phyloP scores from a whole-genome alignment of 64 coral and sea anemone species.

The Pachyseris speciosa region DNA sequence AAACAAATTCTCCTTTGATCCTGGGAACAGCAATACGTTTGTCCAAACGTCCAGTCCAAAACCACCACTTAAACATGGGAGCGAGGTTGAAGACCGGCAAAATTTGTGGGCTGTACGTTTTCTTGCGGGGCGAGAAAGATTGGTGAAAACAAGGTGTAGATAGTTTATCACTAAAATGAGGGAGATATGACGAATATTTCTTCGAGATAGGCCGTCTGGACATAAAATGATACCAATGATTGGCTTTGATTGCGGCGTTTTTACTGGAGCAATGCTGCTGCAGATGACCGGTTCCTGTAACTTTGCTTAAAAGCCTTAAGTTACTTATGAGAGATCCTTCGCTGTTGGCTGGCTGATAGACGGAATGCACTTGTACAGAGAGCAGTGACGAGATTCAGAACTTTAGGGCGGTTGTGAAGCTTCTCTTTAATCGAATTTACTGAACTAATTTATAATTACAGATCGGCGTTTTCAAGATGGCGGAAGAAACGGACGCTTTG shows the following conservation, averaged over 20 bases:
- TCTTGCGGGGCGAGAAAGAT: not conserved
- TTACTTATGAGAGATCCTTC: not conserved
- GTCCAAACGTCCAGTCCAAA: slow-evolving; percentile 21
- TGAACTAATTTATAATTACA: not conserved
- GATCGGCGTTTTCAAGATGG: not conserved
- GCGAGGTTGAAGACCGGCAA: not conserved
- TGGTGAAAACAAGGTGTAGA: not conserved
- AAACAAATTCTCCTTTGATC: too few relatives aligned
- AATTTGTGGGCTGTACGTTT: not conserved
- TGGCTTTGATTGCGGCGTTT: not conserved
- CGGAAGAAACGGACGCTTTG: not conserved
- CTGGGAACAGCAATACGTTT: too few relatives aligned
- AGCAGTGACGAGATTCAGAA: slow-evolving; percentile 3
- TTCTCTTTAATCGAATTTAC: not conserved
- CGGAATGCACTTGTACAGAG: not conserved
- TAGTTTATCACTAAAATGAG: not conserved
- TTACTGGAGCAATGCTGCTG: not conserved
- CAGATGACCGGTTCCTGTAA: not conserved
- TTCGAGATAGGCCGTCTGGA: not conserved
- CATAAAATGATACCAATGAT: not conserved
- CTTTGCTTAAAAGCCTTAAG: not conserved
- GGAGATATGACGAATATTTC: not conserved
- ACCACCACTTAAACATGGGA: not conserved
- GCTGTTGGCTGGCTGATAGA: not conserved
- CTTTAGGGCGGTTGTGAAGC: not conserved